phyloP scores from a whole-genome alignment of 2,888 invertebrate genomes.

The Sympetrum striolatum region DNA sequence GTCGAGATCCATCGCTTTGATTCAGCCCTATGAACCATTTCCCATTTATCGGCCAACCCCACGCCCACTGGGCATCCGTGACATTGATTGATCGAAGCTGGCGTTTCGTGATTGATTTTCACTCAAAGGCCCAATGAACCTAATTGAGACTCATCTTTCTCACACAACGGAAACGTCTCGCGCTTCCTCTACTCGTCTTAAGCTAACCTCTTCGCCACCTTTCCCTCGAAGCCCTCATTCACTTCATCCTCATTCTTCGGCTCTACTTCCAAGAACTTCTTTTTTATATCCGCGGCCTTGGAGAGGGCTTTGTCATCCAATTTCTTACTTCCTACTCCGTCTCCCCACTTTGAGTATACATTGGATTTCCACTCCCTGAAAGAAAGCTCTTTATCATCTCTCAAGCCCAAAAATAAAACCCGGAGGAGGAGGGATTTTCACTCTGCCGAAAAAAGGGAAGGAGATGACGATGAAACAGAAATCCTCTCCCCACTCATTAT shows the following conservation, averaged over 20 bases:
- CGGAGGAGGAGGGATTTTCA: neutral
- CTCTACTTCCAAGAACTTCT: neutral
- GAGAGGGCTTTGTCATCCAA: neutral
- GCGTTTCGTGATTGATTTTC: slow-evolving; percentile 11
- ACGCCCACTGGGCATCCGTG: neutral
- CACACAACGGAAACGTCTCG: neutral
- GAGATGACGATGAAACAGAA: neutral
- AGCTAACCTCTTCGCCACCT: neutral
- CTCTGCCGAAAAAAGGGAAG: neutral
- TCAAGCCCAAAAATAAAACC: neutral
- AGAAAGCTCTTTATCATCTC: neutral
- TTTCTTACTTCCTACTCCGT: neutral
- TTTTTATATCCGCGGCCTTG: neutral
- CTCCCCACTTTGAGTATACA: neutral
- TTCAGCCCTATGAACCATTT: neutral
- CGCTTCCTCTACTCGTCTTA: neutral
- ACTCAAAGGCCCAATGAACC: slow-evolving; percentile 26
- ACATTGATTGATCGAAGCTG: slow-evolving; percentile 12
- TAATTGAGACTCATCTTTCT: slow-evolving; percentile 28
- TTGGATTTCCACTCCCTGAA: neutral
- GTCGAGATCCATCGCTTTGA: neutral
- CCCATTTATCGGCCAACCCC: neutral
- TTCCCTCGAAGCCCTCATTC: neutral
- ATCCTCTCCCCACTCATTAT: neutral
- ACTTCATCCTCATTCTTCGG: neutral